A percentile compares a stretch with the other conserved stretches of the same genome.
These are phyloP conservation scores for Mormyrops boulengeri DNA, from an alignment of 2,797 vertebrate species.

Conservation along the genomic window DNA sequence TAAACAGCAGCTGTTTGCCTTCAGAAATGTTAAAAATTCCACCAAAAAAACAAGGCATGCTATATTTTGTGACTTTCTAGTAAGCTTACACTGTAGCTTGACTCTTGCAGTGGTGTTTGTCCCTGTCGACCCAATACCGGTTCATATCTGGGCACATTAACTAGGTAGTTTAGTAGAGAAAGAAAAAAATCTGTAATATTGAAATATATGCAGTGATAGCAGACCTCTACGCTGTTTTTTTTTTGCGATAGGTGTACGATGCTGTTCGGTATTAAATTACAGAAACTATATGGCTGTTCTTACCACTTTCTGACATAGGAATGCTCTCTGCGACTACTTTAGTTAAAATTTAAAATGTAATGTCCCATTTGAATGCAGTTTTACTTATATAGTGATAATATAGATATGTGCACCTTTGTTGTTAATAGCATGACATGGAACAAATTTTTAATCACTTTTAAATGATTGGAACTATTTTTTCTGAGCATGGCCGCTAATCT, in stretches of 20 bases:
- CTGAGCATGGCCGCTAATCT: not conserved
- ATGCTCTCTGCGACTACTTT: not conserved
- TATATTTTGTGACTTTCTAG: not conserved
- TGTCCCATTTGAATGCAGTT: not conserved
- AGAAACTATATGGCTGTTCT: not conserved
- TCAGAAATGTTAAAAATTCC: not conserved
- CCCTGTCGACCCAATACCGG: not conserved
- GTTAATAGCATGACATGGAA: too few species aligned
- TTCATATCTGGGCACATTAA: not conserved
- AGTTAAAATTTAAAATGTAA: not conserved
- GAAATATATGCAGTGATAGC: not conserved
- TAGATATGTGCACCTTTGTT: not conserved
- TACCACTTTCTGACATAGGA: not conserved
- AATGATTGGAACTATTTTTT: not conserved
- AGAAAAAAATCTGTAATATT: not conserved
- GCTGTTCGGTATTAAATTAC: not conserved
- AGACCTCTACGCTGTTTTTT: not conserved
- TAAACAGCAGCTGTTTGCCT: not conserved
- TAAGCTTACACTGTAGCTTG: not conserved
- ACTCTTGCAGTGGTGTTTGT: not conserved
- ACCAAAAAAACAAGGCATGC: not conserved
- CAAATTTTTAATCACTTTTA: not conserved
- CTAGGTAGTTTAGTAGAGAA: not conserved
- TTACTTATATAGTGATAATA: not conserved
- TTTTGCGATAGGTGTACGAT: not conserved